Evolutionary conservation across 2,888 invertebrate species (phyloP).

Genomic region (Eristalis intricaria): DNA sequence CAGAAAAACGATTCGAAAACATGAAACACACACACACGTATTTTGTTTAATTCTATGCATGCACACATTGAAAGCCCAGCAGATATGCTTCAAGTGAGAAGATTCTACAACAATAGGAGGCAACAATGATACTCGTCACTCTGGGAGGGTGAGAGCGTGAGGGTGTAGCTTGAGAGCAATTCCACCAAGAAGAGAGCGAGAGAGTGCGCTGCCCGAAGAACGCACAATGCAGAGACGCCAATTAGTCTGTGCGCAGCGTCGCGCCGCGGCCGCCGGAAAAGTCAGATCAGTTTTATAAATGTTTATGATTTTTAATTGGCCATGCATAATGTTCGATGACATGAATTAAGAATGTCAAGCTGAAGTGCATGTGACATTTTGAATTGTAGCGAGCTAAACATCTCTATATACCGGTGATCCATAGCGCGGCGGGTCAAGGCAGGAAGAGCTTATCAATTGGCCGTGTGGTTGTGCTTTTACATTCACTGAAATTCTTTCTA

Average conservation of each 20-base stretch:
- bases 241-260: constrained; percentile 45
- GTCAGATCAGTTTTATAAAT: constrained; percentile 29
- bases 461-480: too few species aligned
- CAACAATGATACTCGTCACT: constrained; percentile 17
- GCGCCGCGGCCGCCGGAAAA: constrained; percentile 40
- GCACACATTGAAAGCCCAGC: constrained; percentile 20
- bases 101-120: constrained; percentile 45
- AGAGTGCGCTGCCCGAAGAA: constrained; percentile 15
- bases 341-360: not conserved
- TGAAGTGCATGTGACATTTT: not conserved
- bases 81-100: constrained; percentile 41
- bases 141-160: constrained; percentile 15
- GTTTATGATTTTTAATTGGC: constrained; percentile 34
- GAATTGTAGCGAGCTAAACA: not conserved
- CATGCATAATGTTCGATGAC: not conserved
- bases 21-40: not conserved
- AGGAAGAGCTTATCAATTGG: too few species aligned
- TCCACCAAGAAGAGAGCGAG: not conserved
- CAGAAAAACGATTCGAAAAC: constrained; percentile 19
- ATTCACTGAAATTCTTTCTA: too few species aligned
- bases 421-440: not conserved
- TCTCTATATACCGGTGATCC: not conserved
- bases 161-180: not conserved
- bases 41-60: not conserved
- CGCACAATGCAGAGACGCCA: constrained; percentile 40